Evolutionary conservation across 2,888 invertebrate genomes (phyloP).

Genomic region (Hirtodrosophila duncani): DNA sequence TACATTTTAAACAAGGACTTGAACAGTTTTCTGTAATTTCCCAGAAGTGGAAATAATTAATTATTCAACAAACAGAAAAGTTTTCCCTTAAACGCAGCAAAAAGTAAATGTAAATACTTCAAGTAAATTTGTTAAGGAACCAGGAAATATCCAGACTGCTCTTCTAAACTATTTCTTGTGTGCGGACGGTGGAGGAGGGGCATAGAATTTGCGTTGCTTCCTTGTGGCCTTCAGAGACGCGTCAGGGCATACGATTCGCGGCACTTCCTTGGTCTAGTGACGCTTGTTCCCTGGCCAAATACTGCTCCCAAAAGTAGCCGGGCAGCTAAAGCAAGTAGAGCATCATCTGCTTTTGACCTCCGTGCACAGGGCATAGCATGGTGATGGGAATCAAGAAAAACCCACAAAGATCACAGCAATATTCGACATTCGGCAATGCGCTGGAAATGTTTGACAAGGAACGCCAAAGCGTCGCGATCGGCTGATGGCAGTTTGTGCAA

Average conservation of each 20-base stretch:
- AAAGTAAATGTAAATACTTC: slow-evolving; percentile 50
- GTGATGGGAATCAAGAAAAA: slow-evolving; percentile 85
- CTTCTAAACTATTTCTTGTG: slow-evolving; percentile 56
- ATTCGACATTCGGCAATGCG: slow-evolving; percentile 91
- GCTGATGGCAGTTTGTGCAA: slow-evolving; percentile 92
- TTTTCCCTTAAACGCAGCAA: no score
- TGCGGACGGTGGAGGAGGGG: slow-evolving; percentile 70
- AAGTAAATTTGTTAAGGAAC: slow-evolving; percentile 53
- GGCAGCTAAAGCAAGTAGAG: slow-evolving; percentile 85
- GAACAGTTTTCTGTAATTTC: no score
- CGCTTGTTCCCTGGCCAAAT: slow-evolving; percentile 50
- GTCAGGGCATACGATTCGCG: slow-evolving; percentile 60
- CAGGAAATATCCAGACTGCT: slow-evolving; percentile 7
- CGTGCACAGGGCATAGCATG: slow-evolving; percentile 85
- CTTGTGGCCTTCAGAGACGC: slow-evolving; percentile 76
- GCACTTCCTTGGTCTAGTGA: slow-evolving; percentile 29
- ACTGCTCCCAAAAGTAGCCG: slow-evolving; percentile 84
- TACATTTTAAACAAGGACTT: no score
- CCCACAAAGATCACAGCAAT: slow-evolving; percentile 95
- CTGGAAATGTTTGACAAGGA: slow-evolving; percentile 93
- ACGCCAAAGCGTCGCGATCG: slow-evolving; percentile 96
- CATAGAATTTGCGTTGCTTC: slow-evolving; percentile 76
- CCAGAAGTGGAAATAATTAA: no score
- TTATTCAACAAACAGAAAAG: no score
- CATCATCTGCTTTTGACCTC: slow-evolving; percentile 89